Percentiles rank a stretch among this genome's conserved stretches.
phyloP scores from a whole-genome alignment of 2,797 vertebrate genomes.

The Tarsius wallacei region DNA sequence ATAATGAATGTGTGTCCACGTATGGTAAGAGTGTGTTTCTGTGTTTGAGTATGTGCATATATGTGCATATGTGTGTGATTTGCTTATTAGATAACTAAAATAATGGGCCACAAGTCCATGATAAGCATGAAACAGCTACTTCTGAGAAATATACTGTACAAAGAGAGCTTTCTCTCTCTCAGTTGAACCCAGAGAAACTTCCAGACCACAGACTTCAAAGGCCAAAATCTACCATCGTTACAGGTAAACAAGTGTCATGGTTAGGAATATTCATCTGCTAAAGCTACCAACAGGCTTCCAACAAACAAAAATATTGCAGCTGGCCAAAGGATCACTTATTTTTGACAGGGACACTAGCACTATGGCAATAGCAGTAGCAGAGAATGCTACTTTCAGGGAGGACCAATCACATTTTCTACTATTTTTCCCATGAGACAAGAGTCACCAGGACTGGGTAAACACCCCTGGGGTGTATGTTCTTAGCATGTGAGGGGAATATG shows the following conservation, averaged over 20 bases:
- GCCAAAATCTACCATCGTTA: not conserved
- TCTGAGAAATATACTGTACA: not conserved
- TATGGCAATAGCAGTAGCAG: not conserved
- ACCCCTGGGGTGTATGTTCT: not conserved
- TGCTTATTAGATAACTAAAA: not conserved
- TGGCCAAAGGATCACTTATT: not conserved
- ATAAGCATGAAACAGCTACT: not conserved
- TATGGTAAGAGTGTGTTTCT: not conserved
- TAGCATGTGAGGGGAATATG: not conserved
- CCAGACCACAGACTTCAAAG: not conserved
- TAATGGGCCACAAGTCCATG: not conserved
- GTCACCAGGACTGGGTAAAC: not conserved
- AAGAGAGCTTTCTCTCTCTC: not conserved
- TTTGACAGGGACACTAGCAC: not conserved
- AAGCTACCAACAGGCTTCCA: not conserved
- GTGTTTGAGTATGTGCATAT: not conserved
- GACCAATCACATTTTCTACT: not conserved
- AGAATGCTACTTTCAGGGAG: not conserved
- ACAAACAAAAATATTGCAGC: not conserved
- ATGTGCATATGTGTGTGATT: not conserved
- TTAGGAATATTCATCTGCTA: not conserved
- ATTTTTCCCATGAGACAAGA: not conserved
- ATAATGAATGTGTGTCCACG: not conserved
- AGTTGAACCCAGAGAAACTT: not conserved
- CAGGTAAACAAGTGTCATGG: not conserved